Conservation (phyloP, 2,888 invertebrate genomes). For the Acleris cristana region DNA sequence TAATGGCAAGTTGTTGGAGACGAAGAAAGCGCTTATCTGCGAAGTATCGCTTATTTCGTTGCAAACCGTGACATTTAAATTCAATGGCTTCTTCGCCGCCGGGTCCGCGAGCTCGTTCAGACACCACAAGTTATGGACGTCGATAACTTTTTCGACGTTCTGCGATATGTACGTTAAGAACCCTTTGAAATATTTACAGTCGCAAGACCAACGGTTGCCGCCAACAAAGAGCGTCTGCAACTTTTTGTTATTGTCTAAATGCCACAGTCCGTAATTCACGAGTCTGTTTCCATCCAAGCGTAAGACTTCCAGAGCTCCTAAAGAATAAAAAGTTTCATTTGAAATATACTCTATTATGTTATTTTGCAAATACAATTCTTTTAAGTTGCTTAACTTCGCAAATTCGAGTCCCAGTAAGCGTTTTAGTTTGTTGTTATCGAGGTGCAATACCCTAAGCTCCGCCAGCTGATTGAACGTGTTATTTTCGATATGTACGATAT, state of each 20-base stretch:
- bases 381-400: slow-evolving; percentile 90
- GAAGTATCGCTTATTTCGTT: slow-evolving; percentile 92
- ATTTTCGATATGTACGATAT: slow-evolving; percentile 91
- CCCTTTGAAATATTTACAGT: slow-evolving; percentile 94
- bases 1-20: slow-evolving; percentile 92
- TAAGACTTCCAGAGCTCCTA: slow-evolving; percentile 91
- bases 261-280: slow-evolving; percentile 91
- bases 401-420: slow-evolving; percentile 92
- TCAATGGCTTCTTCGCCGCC: slow-evolving; percentile 88
- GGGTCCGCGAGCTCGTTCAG: slow-evolving; percentile 87
- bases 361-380: slow-evolving; percentile 93
- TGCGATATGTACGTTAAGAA: slow-evolving; percentile 92
- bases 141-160: slow-evolving; percentile 90
- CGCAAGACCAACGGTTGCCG: slow-evolving; percentile 94
- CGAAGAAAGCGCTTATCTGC: slow-evolving; percentile 91
- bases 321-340: slow-evolving; percentile 90
- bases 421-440: slow-evolving; percentile 93
- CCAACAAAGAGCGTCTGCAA: slow-evolving; percentile 90
- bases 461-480: slow-evolving; percentile 92
- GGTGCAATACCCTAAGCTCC: slow-evolving; percentile 90
- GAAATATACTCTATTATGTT: slow-evolving; percentile 91
- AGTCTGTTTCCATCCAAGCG: slow-evolving; percentile 94
- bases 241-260: slow-evolving; percentile 87
- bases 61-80: slow-evolving; percentile 93
- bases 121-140: slow-evolving; percentile 90